A percentile compares a stretch with the other conserved stretches of the same genome.
phyloP scores from a whole-genome alignment of 2,797 vertebrate genomes.

The Spinibarbus caldwelli region DNA sequence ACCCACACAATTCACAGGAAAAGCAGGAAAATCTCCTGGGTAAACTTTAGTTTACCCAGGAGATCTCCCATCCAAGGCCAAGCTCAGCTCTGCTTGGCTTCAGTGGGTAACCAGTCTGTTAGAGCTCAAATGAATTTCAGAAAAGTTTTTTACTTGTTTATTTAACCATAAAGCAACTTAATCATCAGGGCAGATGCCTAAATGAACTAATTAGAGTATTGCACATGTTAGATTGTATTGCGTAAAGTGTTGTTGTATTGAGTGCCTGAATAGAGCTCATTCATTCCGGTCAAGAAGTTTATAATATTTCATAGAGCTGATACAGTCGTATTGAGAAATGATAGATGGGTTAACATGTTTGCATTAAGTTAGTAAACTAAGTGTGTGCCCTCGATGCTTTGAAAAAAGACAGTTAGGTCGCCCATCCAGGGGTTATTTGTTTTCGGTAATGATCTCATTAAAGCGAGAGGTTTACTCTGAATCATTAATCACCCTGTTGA shows the following conservation, averaged over 20 bases:
- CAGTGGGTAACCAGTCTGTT: background rate
- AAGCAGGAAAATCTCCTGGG: background rate
- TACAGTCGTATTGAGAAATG: conserved; percentile 1
- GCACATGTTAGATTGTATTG: background rate
- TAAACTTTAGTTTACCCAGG: background rate
- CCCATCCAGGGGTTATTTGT: conserved; percentile 43
- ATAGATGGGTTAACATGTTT: conserved; percentile 21
- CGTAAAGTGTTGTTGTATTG: conserved; percentile 13
- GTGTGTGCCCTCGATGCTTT: conserved; percentile 15
- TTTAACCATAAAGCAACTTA: background rate
- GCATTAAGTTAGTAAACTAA: conserved; percentile 28
- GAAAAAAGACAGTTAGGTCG: conserved; percentile 42
- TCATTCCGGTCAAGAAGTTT: background rate
- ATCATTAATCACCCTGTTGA: conserved; percentile 63
- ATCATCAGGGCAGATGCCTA: background rate
- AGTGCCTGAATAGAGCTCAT: background rate
- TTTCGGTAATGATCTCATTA: conserved; percentile 54
- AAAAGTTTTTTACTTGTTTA: background rate
- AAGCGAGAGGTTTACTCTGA: conserved; percentile 64
- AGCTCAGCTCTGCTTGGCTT: background rate
- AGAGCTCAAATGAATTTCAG: background rate
- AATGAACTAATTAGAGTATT: background rate
- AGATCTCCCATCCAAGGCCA: background rate
- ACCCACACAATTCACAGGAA: background rate
- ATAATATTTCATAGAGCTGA: conserved; percentile 24